phyloP scores from a whole-genome alignment of 2,113 vertebrate genomes.

The Gallinago media region DNA sequence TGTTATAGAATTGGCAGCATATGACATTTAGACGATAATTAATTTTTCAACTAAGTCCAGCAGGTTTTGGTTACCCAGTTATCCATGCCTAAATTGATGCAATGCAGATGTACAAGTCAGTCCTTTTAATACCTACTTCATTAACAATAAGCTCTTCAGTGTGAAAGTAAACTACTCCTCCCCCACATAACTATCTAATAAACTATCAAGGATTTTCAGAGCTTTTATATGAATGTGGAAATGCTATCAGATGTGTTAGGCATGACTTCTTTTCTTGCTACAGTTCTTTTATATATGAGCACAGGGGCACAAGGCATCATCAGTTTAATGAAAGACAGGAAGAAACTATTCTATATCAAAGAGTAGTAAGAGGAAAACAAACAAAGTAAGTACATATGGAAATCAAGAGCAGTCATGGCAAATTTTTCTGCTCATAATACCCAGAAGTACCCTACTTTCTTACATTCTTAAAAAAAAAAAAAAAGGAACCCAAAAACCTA shows the following conservation, averaged over 20 bases:
- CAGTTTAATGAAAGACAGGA: slow-evolving; percentile 63
- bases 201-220: slow-evolving; percentile 28
- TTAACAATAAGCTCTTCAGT: slow-evolving; percentile 36
- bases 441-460: slow-evolving; percentile 2
- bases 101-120: slow-evolving; percentile 1
- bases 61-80: slow-evolving; percentile 34
- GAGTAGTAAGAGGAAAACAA: slow-evolving; percentile 48
- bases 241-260: slow-evolving; percentile 55
- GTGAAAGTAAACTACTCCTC: not conserved
- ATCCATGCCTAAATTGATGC: not conserved
- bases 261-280: slow-evolving; percentile 43
- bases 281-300: not conserved
- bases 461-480: not conserved
- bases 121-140: slow-evolving; percentile 20
- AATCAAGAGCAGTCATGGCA: slow-evolving; percentile 31
- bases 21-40: not conserved
- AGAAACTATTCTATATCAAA: slow-evolving; percentile 63
- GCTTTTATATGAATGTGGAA: not conserved
- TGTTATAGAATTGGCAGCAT: not conserved
- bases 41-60: slow-evolving; percentile 21
- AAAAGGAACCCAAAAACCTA: not conserved
- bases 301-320: not conserved
- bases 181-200: slow-evolving; percentile 15
- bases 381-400: slow-evolving; percentile 36
- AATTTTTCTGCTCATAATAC: slow-evolving; percentile 14